A percentile compares a stretch with the other conserved stretches of the same genome.
Evolutionary conservation across 2,113 vertebrate species (phyloP).

Genomic region (Plestiodon gilberti): DNA sequence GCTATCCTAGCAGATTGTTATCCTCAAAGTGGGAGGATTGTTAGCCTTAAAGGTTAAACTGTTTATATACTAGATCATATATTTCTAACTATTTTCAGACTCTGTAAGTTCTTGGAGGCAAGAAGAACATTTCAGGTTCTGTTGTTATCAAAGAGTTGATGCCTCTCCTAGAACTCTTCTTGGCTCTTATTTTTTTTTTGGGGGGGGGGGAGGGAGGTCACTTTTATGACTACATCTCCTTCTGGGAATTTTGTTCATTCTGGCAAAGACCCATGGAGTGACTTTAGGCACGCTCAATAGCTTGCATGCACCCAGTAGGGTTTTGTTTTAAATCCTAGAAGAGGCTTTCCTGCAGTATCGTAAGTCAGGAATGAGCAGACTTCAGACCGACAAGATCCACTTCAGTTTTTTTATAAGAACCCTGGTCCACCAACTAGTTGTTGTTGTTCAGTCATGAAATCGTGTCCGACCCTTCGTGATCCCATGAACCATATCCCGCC

Average conservation of each 20-base stretch:
- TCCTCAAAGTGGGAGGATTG: constrained; percentile 67
- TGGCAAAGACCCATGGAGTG: background rate
- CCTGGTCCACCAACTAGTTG: too few relatives aligned
- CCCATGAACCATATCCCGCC: too few relatives aligned
- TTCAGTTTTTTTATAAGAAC: too few relatives aligned
- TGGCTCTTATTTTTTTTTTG: background rate
- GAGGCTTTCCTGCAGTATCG: background rate
- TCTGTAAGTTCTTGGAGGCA: constrained; percentile 41
- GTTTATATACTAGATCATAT: constrained; percentile 63
- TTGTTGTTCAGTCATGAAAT: too few relatives aligned
- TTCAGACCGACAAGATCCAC: too few relatives aligned
- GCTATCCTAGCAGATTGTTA: constrained; percentile 65
- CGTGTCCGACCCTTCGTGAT: too few relatives aligned
- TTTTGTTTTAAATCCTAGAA: constrained; percentile 12
- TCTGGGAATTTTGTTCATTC: constrained; percentile 14
- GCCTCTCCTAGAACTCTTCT: constrained; percentile 22
- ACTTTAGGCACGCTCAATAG: constrained; percentile 1
- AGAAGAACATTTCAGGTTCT: constrained; percentile 14
- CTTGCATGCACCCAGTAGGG: constrained; percentile 1
- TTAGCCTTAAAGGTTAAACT: constrained; percentile 70
- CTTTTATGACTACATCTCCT: constrained; percentile 38
- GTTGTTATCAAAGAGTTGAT: constrained; percentile 51
- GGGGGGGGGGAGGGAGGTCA: background rate
- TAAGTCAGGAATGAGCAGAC: background rate
- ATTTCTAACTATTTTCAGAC: constrained; percentile 63